phyloP scores from a whole-genome alignment of 2,888 invertebrate species.

The Malthinus seriepunctatus region DNA sequence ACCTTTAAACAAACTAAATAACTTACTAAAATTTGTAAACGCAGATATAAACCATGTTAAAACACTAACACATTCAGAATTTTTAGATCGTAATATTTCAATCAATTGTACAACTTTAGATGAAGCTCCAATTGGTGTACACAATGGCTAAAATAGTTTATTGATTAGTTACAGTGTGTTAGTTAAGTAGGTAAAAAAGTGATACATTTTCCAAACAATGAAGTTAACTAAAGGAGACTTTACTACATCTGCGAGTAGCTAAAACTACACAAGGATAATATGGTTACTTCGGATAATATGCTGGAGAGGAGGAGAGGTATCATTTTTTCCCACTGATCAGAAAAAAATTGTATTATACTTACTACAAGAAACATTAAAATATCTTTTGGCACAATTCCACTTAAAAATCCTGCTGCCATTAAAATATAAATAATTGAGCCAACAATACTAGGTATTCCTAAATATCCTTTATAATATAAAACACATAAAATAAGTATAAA shows the following conservation, averaged over 20 bases:
- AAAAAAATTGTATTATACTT: conserved; percentile 53
- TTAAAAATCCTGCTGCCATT: conserved; percentile 55
- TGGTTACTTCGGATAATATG: no score
- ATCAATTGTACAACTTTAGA: conserved; percentile 80
- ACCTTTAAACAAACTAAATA: neutral
- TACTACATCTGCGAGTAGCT: no score
- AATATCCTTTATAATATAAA: conserved; percentile 65
- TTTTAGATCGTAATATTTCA: conserved; percentile 70
- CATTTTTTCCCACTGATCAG: neutral
- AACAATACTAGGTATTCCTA: conserved; percentile 55
- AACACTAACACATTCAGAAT: conserved; percentile 77
- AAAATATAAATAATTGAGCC: conserved; percentile 54
- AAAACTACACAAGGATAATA: no score
- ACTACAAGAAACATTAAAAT: conserved; percentile 68
- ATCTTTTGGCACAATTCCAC: conserved; percentile 55
- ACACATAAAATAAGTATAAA: conserved; percentile 73
- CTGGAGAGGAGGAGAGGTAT: neutral
- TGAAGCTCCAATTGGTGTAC: conserved; percentile 80
- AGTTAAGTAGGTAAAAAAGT: no score
- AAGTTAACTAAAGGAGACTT: no score
- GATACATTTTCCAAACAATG: no score
- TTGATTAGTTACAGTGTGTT: neutral
- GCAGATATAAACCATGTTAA: conserved; percentile 83
- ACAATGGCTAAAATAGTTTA: conserved; percentile 62
- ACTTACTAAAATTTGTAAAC: conserved; percentile 79